A percentile compares a stretch with the other conserved stretches of the same genome.
These are phyloP conservation scores for Boulengeromyrus knoepffleri DNA, from an alignment of 2,113 vertebrate genomes.

Conservation along the genomic window DNA sequence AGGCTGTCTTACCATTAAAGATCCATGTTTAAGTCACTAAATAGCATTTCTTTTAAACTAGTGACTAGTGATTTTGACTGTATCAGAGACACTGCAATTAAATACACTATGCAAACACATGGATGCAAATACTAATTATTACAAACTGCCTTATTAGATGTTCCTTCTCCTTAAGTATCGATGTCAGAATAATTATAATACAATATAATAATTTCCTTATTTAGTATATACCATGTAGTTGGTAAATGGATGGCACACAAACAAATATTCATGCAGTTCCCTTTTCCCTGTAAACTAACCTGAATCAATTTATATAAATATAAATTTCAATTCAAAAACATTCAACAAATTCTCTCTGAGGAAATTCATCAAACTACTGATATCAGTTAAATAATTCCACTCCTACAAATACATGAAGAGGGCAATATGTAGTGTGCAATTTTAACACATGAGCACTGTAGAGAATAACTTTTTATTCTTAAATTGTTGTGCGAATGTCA, in stretches of 20 bases:
- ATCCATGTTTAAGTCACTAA: background rate
- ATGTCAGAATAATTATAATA: background rate
- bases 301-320: background rate
- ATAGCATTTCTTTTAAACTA: background rate
- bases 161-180: background rate
- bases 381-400: background rate
- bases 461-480: background rate
- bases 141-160: background rate
- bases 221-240: background rate
- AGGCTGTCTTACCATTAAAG: background rate
- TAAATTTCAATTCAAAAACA: background rate
- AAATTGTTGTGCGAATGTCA: background rate
- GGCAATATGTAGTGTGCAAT: background rate
- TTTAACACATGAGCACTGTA: background rate
- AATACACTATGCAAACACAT: background rate
- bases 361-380: background rate
- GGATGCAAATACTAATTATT: background rate
- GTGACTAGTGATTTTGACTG: background rate
- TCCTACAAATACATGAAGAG: too few relatives aligned
- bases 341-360: background rate
- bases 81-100: background rate
- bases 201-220: background rate
- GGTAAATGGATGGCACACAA: background rate
- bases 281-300: background rate
- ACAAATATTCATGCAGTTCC: background rate